Conservation (phyloP, 1,140 invertebrate genomes). For the Drosophila nebulosa region DNA sequence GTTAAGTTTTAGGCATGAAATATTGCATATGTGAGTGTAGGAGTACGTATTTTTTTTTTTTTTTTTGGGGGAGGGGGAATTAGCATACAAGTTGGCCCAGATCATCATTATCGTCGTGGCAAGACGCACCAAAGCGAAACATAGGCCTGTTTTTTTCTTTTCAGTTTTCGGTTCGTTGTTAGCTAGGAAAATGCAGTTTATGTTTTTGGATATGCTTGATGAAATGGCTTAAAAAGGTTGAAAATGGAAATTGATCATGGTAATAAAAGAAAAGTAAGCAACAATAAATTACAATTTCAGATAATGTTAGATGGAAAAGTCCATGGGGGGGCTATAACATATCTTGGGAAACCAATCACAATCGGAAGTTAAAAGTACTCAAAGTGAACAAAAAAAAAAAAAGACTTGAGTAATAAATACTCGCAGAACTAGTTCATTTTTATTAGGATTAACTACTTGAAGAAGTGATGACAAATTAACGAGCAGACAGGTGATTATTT, state of each 20-base stretch:
- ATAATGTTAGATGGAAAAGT: background rate
- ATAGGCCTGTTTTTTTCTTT: constrained; percentile 8
- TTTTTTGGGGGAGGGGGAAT: no score
- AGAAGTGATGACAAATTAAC: background rate
- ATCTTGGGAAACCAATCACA: background rate
- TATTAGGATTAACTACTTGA: background rate
- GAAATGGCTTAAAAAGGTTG: constrained; percentile 29
- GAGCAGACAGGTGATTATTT: no score
- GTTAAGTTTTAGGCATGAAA: constrained; percentile 27
- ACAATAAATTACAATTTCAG: background rate
- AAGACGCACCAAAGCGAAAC: constrained; percentile 52
- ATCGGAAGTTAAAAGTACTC: background rate
- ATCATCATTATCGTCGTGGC: constrained; percentile 26
- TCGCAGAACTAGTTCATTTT: background rate
- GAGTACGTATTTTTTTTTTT: background rate
- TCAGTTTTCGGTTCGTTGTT: background rate
- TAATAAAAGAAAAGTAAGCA: constrained; percentile 12
- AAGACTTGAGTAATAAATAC: background rate
- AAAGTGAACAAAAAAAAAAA: no score
- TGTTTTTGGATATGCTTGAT: constrained; percentile 49
- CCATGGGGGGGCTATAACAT: background rate
- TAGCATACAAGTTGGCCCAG: constrained; percentile 35
- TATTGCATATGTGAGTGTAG: constrained; percentile 44
- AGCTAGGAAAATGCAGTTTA: constrained; percentile 35
- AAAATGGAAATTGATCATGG: constrained; percentile 33